phyloP scores from a whole-genome alignment of 2,113 vertebrate species.

The Plestiodon gilberti region DNA sequence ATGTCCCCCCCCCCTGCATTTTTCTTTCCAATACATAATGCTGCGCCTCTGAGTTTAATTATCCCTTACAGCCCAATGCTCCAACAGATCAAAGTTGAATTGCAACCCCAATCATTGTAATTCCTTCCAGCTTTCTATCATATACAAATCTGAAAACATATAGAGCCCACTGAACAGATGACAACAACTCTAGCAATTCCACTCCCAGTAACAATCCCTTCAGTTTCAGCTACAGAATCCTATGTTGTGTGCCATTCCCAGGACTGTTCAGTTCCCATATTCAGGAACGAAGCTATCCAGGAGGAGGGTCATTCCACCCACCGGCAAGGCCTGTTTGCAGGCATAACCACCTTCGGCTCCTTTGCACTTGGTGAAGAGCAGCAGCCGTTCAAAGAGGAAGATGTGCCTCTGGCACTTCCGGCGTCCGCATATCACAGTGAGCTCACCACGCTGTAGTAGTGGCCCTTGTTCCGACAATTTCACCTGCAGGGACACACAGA shows the following conservation, averaged over 20 bases:
- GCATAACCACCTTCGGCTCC: slow-evolving; percentile 80
- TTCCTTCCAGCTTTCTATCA: not conserved
- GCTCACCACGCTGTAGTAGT: slow-evolving; percentile 85
- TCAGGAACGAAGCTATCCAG: not conserved
- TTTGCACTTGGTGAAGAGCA: slow-evolving; percentile 90
- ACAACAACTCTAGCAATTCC: not conserved
- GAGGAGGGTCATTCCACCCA: slow-evolving; percentile 18
- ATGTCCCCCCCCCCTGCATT: not conserved
- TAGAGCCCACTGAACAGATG: not conserved
- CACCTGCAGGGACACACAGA: slow-evolving; percentile 50
- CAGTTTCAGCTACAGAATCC: not conserved
- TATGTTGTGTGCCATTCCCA: too few relatives aligned
- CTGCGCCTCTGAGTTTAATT: not conserved
- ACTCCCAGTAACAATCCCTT: not conserved
- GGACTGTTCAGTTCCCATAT: not conserved
- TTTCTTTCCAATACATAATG: not conserved
- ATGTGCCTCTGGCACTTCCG: slow-evolving; percentile 84
- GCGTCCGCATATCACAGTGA: slow-evolving; percentile 82
- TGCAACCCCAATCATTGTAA: too few relatives aligned
- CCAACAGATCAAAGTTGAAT: not conserved
- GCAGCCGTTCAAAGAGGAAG: slow-evolving; percentile 88
- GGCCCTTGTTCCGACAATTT: slow-evolving; percentile 84
- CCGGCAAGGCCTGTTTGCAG: slow-evolving; percentile 85
- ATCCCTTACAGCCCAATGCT: not conserved
- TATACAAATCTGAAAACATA: not conserved